Conservation (phyloP, 2,888 invertebrate species). For the Callyntrura guangdongensis region DNA sequence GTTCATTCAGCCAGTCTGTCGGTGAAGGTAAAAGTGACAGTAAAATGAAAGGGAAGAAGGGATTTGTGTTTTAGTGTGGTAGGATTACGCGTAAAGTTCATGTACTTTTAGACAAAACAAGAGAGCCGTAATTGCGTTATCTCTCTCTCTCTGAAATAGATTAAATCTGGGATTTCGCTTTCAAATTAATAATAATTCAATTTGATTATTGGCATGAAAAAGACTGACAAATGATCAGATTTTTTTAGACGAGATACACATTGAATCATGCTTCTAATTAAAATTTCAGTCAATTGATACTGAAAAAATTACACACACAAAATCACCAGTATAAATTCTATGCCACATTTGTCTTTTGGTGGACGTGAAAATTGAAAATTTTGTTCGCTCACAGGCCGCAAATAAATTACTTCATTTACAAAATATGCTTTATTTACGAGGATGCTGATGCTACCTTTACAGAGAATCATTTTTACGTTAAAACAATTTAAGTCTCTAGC, state of each 20-base stretch:
- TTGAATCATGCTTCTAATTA: conserved; percentile 33
- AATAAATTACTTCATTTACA: conserved; percentile 5
- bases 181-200: conserved; percentile 43
- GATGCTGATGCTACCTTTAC: not conserved
- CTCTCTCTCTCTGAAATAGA: conserved; percentile 55
- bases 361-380: not conserved
- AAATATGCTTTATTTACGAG: not conserved
- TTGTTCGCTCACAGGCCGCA: not conserved
- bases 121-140: conserved; percentile 59
- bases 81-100: conserved; percentile 10
- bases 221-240: conserved; percentile 21
- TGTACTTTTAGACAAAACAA: conserved; percentile 60
- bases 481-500: conserved; percentile 30
- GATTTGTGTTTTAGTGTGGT: not conserved
- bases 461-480: conserved; percentile 19
- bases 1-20: no score
- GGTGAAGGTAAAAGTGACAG: conserved; percentile 72
- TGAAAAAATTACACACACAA: not conserved
- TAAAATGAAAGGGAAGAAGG: conserved; percentile 59
- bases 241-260: conserved; percentile 26
- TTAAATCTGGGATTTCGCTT: conserved; percentile 60
- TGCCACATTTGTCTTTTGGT: not conserved
- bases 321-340: not conserved
- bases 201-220: conserved; percentile 54
- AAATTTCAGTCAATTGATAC: not conserved